Evolutionary conservation across 1,140 invertebrate genomes (phyloP), one percentile per base, ranked within the genome.

Genomic region (Maniola jurtina): DNA sequence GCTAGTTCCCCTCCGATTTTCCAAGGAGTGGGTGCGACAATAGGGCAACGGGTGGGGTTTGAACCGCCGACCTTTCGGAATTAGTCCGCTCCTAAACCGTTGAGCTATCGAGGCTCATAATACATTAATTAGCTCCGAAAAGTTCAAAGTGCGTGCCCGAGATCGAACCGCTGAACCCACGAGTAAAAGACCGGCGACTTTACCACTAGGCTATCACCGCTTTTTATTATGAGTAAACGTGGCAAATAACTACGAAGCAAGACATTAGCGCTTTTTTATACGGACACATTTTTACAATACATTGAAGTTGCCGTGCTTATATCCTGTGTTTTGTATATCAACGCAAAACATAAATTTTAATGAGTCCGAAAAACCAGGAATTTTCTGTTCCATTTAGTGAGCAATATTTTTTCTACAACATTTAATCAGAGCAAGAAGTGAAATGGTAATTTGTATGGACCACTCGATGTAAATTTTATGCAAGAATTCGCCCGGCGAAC

Each of bases 391-490:
- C 84, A 88, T 90, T 90, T 88, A 79, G 84, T 83, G 77, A 81
- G 84, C 88, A 90, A 88, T 90, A 88, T 90, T 90, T 90, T 89
- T 90, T 90, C 88, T 90, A 88, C 81, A 87, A 89, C 88, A 90
- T 90, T 90, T 89, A 90, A 90, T 90, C 86, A 90, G 86, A 88
- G 85, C 84, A 87, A 88, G 86, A 88, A 86, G 84, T 82, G 84
- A 86, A 90, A 90, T 90, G 88, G 88, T 90, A 88, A 90, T 90
- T 90, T 90, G 88, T 90, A 86, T 90, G 88, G 85, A 90, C 84
- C 88, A 85, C 88, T 82, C 88, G 85, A 90, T 90, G 88, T 89
- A 89, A 89, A 89, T 90, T 90, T 90, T 90, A 90, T 90, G 86
- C 86, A 88, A 88, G 86, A 88, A 90, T 89, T 87, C 84, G 76